phyloP scores from a whole-genome alignment of 2,797 vertebrate species.

The Dicrostonyx torquatus region DNA sequence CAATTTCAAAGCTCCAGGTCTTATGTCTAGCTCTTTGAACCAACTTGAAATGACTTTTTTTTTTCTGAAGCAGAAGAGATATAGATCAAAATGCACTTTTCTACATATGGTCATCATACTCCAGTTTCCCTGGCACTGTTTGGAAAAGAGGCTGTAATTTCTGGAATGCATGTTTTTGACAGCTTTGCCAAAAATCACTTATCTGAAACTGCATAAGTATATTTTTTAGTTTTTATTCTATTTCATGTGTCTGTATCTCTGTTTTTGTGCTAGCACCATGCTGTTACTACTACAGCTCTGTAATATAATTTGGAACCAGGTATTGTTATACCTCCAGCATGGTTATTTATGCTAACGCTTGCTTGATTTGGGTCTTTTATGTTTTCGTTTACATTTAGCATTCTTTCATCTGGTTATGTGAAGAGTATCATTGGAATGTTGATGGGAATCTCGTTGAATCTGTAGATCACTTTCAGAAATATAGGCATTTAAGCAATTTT shows the following conservation, averaged over 20 bases:
- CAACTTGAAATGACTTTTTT: neutral
- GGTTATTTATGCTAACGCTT: neutral
- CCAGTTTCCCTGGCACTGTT: neutral
- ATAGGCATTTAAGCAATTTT: neutral
- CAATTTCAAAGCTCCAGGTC: neutral
- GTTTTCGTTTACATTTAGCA: neutral
- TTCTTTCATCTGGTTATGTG: neutral
- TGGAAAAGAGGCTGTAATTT: neutral
- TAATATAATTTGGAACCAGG: neutral
- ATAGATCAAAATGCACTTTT: neutral
- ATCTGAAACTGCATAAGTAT: neutral
- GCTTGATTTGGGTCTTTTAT: neutral
- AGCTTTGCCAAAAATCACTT: neutral
- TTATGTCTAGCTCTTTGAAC: neutral
- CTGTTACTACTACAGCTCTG: no score
- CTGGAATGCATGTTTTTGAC: neutral
- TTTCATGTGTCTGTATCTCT: neutral
- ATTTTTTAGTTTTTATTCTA: neutral
- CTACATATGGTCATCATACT: neutral
- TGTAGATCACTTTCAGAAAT: neutral
- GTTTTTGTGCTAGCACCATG: neutral
- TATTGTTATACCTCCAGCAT: neutral
- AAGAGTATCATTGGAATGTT: neutral
- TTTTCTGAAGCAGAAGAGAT: neutral
- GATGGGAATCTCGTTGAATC: neutral